These are phyloP conservation scores for Tenthredo amoena DNA, from an alignment of 2,888 invertebrate species.

Conservation along the genomic window DNA sequence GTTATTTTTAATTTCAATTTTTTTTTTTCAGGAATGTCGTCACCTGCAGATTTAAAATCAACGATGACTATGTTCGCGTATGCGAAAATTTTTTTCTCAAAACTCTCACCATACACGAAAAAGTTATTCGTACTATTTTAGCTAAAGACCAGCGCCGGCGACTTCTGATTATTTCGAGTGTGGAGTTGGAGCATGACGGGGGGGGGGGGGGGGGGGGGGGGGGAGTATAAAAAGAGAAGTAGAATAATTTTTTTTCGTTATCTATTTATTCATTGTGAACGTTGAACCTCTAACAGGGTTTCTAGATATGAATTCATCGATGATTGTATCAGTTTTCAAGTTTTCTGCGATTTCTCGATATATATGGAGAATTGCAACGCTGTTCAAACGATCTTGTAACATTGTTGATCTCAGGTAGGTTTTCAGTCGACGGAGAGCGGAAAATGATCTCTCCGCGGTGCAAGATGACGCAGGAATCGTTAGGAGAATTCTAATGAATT, in stretches of 20 bases:
- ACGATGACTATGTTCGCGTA: no score
- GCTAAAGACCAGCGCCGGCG: not conserved
- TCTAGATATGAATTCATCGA: slow-evolving; percentile 1
- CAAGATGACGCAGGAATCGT: slow-evolving; percentile 56
- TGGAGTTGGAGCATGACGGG: not conserved
- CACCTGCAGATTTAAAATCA: no score
- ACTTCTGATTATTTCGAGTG: slow-evolving; percentile 18
- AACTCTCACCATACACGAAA: no score
- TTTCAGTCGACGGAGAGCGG: slow-evolving; percentile 56
- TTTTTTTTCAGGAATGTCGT: no score
- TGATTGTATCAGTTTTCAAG: slow-evolving; percentile 19
- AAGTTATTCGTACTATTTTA: no score
- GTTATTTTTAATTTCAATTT: not conserved
- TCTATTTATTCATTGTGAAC: not conserved
- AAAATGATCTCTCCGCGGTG: slow-evolving; percentile 57
- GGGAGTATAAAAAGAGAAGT: not conserved
- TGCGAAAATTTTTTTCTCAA: no score
- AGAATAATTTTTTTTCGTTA: not conserved
- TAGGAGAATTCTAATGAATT: slow-evolving; percentile 49
- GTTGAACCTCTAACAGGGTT: slow-evolving; percentile 10
- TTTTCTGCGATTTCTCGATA: slow-evolving; percentile 47
- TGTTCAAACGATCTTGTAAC: slow-evolving; percentile 48
- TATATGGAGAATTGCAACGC: slow-evolving; percentile 51
- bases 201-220: not conserved
- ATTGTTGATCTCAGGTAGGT: slow-evolving; percentile 55